Evolutionary conservation across 2,113 vertebrate species (phyloP).

Genomic region (Plectropomus leopardus): DNA sequence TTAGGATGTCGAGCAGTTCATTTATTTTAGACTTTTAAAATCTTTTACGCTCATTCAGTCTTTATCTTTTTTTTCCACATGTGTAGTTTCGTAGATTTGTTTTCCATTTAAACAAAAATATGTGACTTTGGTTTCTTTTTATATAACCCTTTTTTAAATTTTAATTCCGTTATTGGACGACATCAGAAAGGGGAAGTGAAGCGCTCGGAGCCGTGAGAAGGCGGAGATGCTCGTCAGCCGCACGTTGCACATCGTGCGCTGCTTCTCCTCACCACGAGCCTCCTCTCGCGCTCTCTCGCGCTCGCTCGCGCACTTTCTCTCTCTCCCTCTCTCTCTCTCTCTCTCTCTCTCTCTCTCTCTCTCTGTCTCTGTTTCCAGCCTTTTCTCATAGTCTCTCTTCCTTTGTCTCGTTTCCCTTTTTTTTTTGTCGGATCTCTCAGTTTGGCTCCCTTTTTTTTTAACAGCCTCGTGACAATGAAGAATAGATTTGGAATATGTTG

Average conservation of each 20-base stretch:
- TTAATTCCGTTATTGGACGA: not conserved
- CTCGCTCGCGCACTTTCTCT: not conserved
- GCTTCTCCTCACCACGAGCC: not conserved
- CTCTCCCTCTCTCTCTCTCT: not conserved
- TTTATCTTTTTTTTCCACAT: not conserved
- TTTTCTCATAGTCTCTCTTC: not conserved
- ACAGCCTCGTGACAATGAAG: no score
- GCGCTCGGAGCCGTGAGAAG: slow-evolving; percentile 23
- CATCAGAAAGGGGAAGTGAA: slow-evolving; percentile 46
- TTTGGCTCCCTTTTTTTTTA: no score
- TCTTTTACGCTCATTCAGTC: no score
- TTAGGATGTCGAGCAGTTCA: not conserved
- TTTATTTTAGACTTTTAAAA: no score
- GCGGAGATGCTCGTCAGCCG: slow-evolving; percentile 49
- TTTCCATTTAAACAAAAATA: no score
- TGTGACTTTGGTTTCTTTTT: no score
- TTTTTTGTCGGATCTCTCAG: not conserved
- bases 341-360: not conserved
- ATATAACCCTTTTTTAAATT: not conserved
- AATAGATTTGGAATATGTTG: not conserved
- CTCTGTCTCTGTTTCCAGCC: not conserved
- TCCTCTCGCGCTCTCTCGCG: not conserved
- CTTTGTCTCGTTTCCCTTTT: slow-evolving; percentile 7
- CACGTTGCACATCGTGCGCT: slow-evolving; percentile 41
- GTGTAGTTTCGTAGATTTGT: no score